These are phyloP conservation scores for Thysanoteuthis rhombus DNA, from an alignment of 2,888 invertebrate genomes.

Conservation along the genomic window DNA sequence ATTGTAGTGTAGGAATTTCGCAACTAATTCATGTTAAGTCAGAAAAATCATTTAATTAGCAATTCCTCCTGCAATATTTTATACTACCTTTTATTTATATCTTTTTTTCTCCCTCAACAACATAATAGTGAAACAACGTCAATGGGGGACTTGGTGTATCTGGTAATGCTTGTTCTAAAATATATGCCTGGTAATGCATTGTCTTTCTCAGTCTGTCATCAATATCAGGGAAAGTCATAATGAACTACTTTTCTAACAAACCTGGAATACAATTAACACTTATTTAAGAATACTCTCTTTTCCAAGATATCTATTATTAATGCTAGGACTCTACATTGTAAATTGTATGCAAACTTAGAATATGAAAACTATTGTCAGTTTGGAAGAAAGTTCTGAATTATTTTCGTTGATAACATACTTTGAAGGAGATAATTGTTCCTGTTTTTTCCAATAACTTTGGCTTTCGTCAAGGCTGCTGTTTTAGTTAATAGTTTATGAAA, in stretches of 20 bases:
- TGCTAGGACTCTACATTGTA: not conserved
- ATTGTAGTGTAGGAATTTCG: no score
- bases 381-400: no score
- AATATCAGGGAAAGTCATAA: not conserved
- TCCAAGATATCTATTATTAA: not conserved
- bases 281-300: not conserved
- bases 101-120: no score
- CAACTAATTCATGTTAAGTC: no score
- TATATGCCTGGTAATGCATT: not conserved
- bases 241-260: not conserved
- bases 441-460: not conserved
- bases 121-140: no score
- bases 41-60: no score
- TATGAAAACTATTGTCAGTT: not conserved
- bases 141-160: no score
- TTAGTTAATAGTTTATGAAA: not conserved
- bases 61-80: no score
- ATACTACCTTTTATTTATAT: no score
- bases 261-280: no score
- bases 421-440: not conserved
- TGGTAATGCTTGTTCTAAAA: no score
- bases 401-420: no score
- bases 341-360: not conserved
- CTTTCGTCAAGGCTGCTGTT: not conserved
- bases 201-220: not conserved